phyloP scores from a whole-genome alignment of 2,888 invertebrate genomes.

The Volucella inflata region DNA sequence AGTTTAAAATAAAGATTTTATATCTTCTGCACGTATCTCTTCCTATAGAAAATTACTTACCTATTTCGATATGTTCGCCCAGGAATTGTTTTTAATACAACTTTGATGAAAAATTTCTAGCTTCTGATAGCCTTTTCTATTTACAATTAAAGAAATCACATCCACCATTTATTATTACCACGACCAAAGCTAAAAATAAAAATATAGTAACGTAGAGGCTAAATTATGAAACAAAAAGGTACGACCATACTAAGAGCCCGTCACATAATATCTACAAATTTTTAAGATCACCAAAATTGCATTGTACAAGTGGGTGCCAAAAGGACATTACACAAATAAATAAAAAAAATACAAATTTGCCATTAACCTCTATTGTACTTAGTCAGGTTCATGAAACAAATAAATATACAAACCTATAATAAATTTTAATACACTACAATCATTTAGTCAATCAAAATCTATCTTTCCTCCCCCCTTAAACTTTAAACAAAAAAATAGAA shows the following conservation, averaged over 20 bases:
- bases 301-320: constrained; percentile 33
- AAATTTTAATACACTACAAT: constrained; percentile 60
- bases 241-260: not conserved
- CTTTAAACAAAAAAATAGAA: not conserved
- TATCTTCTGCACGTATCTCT: no score
- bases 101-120: no score
- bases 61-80: no score
- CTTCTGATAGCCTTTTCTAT: no score
- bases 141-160: no score
- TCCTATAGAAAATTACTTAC: no score
- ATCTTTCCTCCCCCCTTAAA: constrained; percentile 7
- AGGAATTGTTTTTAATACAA: no score
- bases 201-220: no score
- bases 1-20: no score
- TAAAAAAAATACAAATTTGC: constrained; percentile 14
- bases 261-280: constrained; percentile 8
- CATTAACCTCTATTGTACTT: constrained; percentile 45
- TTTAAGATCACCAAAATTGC: constrained; percentile 4
- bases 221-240: no score
- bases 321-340: not conserved
- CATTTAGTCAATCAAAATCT: constrained; percentile 64
- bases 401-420: constrained; percentile 4
- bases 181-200: no score
- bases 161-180: no score
- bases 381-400: constrained; percentile 49